Base-by-base conservation (phyloP, 1,140 invertebrate genomes). In the Agrypnia vestita region DNA sequence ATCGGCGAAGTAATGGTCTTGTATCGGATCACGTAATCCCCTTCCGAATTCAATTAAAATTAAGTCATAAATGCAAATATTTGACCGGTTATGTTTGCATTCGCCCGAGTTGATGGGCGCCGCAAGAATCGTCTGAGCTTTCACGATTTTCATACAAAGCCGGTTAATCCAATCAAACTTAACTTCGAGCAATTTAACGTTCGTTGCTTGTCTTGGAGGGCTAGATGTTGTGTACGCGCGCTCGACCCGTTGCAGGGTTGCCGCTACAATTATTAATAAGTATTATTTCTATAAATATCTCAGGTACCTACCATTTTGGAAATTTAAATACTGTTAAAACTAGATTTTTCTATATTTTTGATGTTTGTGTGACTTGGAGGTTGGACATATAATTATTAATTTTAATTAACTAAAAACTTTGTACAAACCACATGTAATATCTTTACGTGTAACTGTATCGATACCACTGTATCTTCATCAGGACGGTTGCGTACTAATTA, bases 121-220 rank as follows among this genome's bases (percentile, higher is more conserved):
- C 49, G 17, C 51, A 53, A 53, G 51, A 73, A 55, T 73, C 35
- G 69, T 73, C 69, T 51, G 69, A 51, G 69, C 74, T 69, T 73
- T 69, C 55, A 55, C 51, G 47, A 59, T 44, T 69, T 56, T 75
- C 46, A 59, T 46, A 76, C 56, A 73, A 78, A 80, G 51, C 78
- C 75, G 56, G 21, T 75, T 82, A 82, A 82, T 80, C 81, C 81
- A 80, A 82, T 82, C 81, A 82, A 82, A 82, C 64, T 78, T 80
- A 73, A 73, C 78, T 69, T 67, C 21, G 78, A 78, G 76, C 81
- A 78, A 80, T 80, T 80, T 77, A 77, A 71, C 74, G 56, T 51
- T 49, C 73, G 75, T 74, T 77, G 15, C 67, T 55, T 25, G 61
- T 56, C 76, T 77, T 62, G 61, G 17, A 25, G 19, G 72, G 17